A percentile compares a stretch with the other conserved stretches of the same genome.
Evolutionary conservation across 2,797 vertebrate species (phyloP).

Genomic region (Spinibarbus caldwelli): DNA sequence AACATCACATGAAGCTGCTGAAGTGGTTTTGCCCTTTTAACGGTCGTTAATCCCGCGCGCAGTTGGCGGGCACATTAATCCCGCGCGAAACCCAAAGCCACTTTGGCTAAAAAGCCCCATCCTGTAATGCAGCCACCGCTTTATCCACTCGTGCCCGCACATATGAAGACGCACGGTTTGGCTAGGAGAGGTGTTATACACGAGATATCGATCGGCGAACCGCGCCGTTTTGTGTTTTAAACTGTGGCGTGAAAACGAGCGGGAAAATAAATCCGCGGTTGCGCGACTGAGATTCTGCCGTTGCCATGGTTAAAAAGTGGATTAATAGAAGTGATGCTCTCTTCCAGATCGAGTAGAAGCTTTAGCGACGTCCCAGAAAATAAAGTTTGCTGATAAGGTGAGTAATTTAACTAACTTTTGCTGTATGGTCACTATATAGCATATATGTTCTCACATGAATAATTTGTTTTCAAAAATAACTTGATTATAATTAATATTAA

Average conservation of each 20-base stretch:
- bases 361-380: background rate
- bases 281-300: background rate
- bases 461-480: background rate
- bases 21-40: constrained; percentile 71
- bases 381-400: background rate
- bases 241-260: background rate
- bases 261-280: background rate
- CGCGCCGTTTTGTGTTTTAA: background rate
- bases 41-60: constrained; percentile 80
- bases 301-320: constrained; percentile 6
- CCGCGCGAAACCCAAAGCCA: constrained; percentile 71
- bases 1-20: constrained; percentile 43
- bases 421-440: background rate
- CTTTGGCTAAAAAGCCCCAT: constrained; percentile 54
- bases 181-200: constrained; percentile 5
- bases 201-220: background rate
- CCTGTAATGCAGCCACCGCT: constrained; percentile 5
- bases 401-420: background rate
- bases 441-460: background rate
- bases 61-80: constrained; percentile 81
- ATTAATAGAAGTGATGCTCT: background rate
- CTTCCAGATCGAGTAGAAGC: background rate
- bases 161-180: background rate
- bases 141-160: constrained; percentile 11
- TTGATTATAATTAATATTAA: background rate